phyloP scores from a whole-genome alignment of 1,140 invertebrate genomes.

The Wasmannia auropunctata region DNA sequence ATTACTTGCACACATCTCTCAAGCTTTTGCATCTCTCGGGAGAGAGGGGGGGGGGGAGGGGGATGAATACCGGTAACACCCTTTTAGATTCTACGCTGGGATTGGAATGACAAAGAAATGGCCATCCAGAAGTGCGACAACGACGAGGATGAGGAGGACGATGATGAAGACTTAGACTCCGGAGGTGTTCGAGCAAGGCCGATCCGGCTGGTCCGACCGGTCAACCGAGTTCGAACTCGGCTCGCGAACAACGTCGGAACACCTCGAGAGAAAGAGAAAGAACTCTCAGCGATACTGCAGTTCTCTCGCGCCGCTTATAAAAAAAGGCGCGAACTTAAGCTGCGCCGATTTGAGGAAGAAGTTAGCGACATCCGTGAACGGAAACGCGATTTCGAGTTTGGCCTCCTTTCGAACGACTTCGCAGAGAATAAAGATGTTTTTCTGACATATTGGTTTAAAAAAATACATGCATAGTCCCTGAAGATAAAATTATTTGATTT shows the following conservation, averaged over 20 bases:
- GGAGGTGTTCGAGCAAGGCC: constrained; percentile 73
- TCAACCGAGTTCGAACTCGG: constrained; percentile 73
- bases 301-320: constrained; percentile 1
- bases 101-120: constrained; percentile 59
- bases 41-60: no score
- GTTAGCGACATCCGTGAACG: neutral
- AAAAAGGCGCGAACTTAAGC: constrained; percentile 9
- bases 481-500: constrained; percentile 7
- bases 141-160: constrained; percentile 50
- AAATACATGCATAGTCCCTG: neutral
- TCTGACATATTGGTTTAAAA: neutral
- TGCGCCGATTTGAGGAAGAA: neutral
- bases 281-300: constrained; percentile 14
- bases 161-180: constrained; percentile 72
- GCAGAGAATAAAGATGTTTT: neutral
- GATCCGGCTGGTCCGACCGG: constrained; percentile 74
- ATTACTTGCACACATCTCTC: neutral
- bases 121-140: neutral
- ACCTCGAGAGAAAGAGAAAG: constrained; percentile 21
- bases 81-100: constrained; percentile 2
- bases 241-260: constrained; percentile 61
- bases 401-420: neutral
- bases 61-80: neutral
- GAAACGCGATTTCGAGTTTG: neutral
- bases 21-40: neutral